Base-by-base conservation (phyloP, 2,113 vertebrate genomes). In the Plectropomus leopardus region DNA sequence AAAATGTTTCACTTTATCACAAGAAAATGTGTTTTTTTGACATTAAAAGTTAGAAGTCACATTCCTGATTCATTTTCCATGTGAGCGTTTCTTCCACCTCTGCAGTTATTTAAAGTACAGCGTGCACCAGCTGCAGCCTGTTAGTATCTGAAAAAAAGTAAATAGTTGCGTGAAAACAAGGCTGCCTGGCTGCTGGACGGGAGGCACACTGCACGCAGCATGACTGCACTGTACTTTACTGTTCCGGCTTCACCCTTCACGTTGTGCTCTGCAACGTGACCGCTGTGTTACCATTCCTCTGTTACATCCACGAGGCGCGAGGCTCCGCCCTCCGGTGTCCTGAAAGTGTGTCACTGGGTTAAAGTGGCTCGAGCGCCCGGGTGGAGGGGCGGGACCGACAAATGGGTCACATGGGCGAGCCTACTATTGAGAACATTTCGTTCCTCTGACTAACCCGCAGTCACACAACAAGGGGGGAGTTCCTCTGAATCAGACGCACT, bases 301-400 rank as follows among this genome's bases (percentile, higher is more conserved):
- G 70, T 85, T 88, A 88, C 90, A 88, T 83, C 60, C 40, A 24
- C 42, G 19, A 23, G 3, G 53, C 34, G 58, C 58, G 11, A 53
- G 48, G 78, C 86, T 59, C 92, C 86, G 78, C 90, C 92, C 85
- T 57, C 80, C 55, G 26, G 21, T 32, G 80, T 80, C 47, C 74
- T 79, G 78, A 93, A 96, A 96, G 85, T 96, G 94, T 96, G 96
- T 96, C 95, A 96, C 96, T 96, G 95, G 95, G 95, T 96, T 95
- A 96, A 93, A 90, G 87, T 90, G 89, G 88, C 89, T 85, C 82
- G 54, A 67, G 70, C 69, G 45, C 79, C 44, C 30, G 21, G 69
- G 58, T 30, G 64, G 40, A 80, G 90, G 70, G 92, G 89, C 87
- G 94, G 73, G 88, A 90, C 91, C 78, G 66, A 76, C 72, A 83